Base-by-base conservation (phyloP, 1,140 invertebrate genomes). In the Pseudomyrmex gracilis region DNA sequence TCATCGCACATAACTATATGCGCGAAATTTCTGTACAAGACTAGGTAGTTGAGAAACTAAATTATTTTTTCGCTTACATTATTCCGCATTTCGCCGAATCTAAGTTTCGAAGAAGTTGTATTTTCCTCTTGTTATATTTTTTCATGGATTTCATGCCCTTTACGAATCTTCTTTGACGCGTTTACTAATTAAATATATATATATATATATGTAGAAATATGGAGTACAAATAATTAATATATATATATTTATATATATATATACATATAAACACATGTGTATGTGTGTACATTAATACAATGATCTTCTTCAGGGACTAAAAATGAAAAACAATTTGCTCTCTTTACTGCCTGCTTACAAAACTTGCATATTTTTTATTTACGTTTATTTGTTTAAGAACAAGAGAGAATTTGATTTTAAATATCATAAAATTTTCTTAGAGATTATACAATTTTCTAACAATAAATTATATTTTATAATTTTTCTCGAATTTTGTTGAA, bases 211-310 rank as follows among this genome's bases (percentile, higher is more conserved):
- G 17, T 70, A 43, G 20, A 80, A 85, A 83, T 84, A 85, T 91
- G 67, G 84, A 84, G 73, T 91, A 93, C 93, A 90, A 92, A 90
- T 92, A 91, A 93, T 92, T 88, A 90, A 92, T 91, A 93, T 92
- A 90, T 78, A 77, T 93, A 92, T 93, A 94, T 91, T 93, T 94
- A 93, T 94, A 34, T 34, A 91, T 92, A 90, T 70, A 70, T 93
- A 91, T 93, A 94, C 92, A 93, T 94, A 94, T 94, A 91, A 93
- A 94, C 93, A 94, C 91, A 93, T 94, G 34, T 34, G 5, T 34
- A 34, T 34, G 34, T 34, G 34, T 34, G 90, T 93, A 92, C 91
- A 93, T 93, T 73, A 89, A 92, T 89, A 89, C 90, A 70, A 70
- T 67, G 80, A 88, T 78, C 34, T 34, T 34, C 7, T 34, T 24